Evolutionary conservation across 2,888 invertebrate species (phyloP).

Genomic region (Clitarchus hookeri): DNA sequence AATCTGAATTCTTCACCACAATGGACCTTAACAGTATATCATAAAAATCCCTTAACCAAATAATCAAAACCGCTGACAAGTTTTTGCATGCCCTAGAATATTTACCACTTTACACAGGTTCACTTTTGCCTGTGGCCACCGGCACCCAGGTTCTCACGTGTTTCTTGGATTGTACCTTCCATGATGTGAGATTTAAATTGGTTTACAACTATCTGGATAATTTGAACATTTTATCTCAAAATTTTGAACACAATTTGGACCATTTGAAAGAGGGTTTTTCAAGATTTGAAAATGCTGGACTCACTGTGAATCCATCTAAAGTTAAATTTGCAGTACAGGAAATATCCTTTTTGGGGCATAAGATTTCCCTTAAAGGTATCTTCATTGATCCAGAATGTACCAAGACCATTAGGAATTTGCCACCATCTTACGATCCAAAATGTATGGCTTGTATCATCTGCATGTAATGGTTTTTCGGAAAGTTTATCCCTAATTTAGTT

Average conservation of each 20-base stretch:
- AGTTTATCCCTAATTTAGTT: neutral
- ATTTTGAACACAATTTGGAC: neutral
- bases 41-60: neutral
- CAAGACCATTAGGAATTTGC: neutral
- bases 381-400: neutral
- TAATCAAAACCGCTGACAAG: no score
- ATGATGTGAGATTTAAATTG: slow-evolving; percentile 12
- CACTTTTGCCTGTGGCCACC: neutral
- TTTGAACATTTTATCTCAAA: neutral
- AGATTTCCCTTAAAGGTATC: no score
- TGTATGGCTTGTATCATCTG: neutral
- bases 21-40: neutral
- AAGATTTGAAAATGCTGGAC: neutral
- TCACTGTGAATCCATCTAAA: slow-evolving; percentile 19
- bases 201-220: slow-evolving; percentile 14
- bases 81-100: neutral
- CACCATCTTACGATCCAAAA: neutral
- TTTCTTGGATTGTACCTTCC: neutral
- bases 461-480: neutral
- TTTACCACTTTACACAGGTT: neutral
- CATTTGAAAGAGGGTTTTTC: slow-evolving; percentile 12
- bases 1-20: neutral
- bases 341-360: slow-evolving; percentile 2
- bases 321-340: neutral
- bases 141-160: neutral